Base-by-base conservation (phyloP, 2,888 invertebrate genomes). In the Cheilosia soror region DNA sequence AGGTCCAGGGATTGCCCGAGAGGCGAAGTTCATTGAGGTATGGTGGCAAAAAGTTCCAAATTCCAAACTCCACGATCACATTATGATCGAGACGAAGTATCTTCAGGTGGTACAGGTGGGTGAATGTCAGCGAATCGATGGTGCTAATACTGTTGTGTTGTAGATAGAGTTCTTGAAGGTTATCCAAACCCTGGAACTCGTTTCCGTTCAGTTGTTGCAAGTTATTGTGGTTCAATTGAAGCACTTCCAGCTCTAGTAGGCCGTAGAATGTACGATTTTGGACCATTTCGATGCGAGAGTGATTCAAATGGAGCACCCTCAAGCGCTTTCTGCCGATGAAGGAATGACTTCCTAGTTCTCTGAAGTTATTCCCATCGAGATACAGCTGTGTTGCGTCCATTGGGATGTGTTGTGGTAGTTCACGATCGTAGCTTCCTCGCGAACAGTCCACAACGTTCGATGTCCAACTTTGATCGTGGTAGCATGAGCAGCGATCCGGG, bases 311-410 rank as follows among this genome's bases (percentile, higher is more conserved):
- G 88, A 98, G 93, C 89, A 97, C 95, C 93, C 96, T 95, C 89
- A 98, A 93, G 90, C 97, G 97, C 93, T 98, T 98, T 88, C 97
- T 95, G n/a, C 98, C 98, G 89, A 98, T 97, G 93, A 98, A 98
- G 72, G 97, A 96, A 91, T 98, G 98, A 91, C 97, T 96, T 87
- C 96, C 95, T 89, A 98, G 93, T 92, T 96, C 96, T 87, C 96
- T 95, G 91, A 98, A 96, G 90, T 96, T 95, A 92, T 98, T 98
- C 83, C 98, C 98, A 91, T 98, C 98, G 90, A 98, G 94, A 93
- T 97, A 97, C 87, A 98, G 95, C 93, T 98, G 97, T 66, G 98
- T 98, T 88, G 98, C 97, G 92, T 98, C 98, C 97, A 98, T 98
- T 78, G 98, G 98, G 89, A 98, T 96, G 89, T 96, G 95, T 88